Percentiles rank a stretch among this genome's conserved stretches.
These are phyloP conservation scores for Antennarius striatus DNA, from an alignment of 2,113 vertebrate species.

Conservation along the genomic window DNA sequence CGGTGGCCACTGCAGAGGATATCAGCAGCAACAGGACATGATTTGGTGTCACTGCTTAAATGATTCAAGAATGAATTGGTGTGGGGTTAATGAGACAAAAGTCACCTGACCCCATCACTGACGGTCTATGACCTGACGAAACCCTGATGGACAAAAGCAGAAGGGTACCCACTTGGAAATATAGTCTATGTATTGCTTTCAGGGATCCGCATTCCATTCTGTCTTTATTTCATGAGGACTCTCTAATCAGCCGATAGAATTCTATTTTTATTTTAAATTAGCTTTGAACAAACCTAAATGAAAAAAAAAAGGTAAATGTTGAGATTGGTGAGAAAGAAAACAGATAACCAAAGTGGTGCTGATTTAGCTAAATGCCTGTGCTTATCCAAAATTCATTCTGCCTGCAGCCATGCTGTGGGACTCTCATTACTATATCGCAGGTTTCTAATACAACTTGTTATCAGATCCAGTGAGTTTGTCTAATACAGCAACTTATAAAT, in stretches of 20 bases:
- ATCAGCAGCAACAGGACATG: neutral
- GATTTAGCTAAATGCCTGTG: too few relatives aligned
- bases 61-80: neutral
- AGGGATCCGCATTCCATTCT: neutral
- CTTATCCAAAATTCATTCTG: constrained; percentile 6
- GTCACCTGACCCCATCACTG: too few relatives aligned
- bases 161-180: neutral
- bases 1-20: constrained; percentile 21
- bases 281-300: neutral
- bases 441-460: constrained; percentile 14
- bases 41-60: constrained; percentile 12
- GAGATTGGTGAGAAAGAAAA: too few relatives aligned
- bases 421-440: constrained; percentile 5
- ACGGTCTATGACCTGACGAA: constrained; percentile 25
- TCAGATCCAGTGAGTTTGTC: constrained; percentile 21
- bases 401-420: constrained; percentile 22
- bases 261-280: neutral
- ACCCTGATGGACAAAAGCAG: constrained; percentile 19
- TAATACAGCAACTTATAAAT: constrained; percentile 41
- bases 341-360: too few relatives aligned
- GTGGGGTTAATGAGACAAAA: constrained; percentile 1
- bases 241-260: too few relatives aligned
- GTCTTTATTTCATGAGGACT: too few relatives aligned
- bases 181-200: neutral
- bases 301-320: neutral